Percentiles rank a stretch among this genome's conserved stretches.
Evolutionary conservation across 2,888 invertebrate species (phyloP).

Genomic region (Drosophila falleni): DNA sequence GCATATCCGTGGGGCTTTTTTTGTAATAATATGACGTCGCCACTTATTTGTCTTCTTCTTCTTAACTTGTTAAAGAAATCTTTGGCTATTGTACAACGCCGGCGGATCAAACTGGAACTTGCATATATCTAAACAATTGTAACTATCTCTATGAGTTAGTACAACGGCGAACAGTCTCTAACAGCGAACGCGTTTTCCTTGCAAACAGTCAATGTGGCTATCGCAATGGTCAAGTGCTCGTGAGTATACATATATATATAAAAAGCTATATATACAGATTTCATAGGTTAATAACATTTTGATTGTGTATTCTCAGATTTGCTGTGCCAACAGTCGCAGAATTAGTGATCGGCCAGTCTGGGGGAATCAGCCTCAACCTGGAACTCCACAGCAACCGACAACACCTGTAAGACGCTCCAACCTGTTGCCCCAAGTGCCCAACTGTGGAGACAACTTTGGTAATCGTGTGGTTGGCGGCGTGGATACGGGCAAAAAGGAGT

Average conservation of each 20-base stretch:
- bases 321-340: conserved; percentile 63
- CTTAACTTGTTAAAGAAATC: conserved; percentile 46
- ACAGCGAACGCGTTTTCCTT: conserved; percentile 84
- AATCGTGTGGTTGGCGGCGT: conserved; percentile 88
- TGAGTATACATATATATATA: conserved; percentile 14
- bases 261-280: background rate
- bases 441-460: conserved; percentile 81
- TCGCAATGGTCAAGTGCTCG: conserved; percentile 83
- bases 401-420: conserved; percentile 60
- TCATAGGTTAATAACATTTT: background rate
- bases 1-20: conserved; percentile 34
- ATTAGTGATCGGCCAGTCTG: conserved; percentile 31
- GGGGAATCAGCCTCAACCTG: conserved; percentile 29
- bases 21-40: conserved; percentile 8
- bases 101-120: conserved; percentile 60
- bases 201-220: conserved; percentile 89
- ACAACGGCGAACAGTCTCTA: conserved; percentile 39
- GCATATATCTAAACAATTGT: conserved; percentile 71
- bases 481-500: conserved; percentile 87
- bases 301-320: conserved; percentile 51
- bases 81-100: conserved; percentile 78
- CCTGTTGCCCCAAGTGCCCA: conserved; percentile 59
- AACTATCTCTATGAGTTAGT: conserved; percentile 67
- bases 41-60: conserved; percentile 10
- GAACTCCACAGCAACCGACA: conserved; percentile 1